Base-by-base conservation (phyloP, 2,113 vertebrate species). In the Trichomycterus rosablanca region DNA sequence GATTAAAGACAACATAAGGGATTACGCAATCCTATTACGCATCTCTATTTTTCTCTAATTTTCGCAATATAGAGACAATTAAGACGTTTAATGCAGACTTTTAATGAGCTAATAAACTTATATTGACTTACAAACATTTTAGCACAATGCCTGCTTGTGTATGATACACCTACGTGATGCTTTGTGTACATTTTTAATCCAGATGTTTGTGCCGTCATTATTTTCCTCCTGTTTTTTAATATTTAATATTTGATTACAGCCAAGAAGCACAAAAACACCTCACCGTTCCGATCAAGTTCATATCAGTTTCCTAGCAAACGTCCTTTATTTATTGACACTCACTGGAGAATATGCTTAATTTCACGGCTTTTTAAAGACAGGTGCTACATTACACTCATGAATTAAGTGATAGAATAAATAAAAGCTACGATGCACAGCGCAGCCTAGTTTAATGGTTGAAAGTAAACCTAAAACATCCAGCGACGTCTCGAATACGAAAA, bases 301-400 rank as follows among this genome's bases (percentile, higher is more conserved):
- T 44, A 53, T 56, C 45, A 39, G 59, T 35, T 67, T 60, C 45
- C 67, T 65, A 51, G 53, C 37, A 60, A 76, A 63, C 50, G 60
- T 59, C 55, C 45, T 50, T 67, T 63, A 67, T 53, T 63, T n/a
- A 40, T 14, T 43, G 24, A 46, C 50, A 46, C 42, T 53, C 14
- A 20, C 66, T 54, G n/a, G 32, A 26, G 26, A 12, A 14, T 24
- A 10, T 46, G 42, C 28, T 58, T 52, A 4, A 4, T 3, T 3
- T 3, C 26, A 46, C 30, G 42, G 26, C 40, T 55, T 54, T 30
- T 61, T n/a, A n/a, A n/a, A n/a, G n/a, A n/a, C n/a, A n/a, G n/a
- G n/a, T n/a, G n/a, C n/a, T n/a, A n/a, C n/a, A n/a, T n/a, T n/a
- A n/a, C n/a, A n/a, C n/a, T n/a, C n/a, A n/a, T n/a, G n/a, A n/a